These are phyloP conservation scores for Eupithecia tripunctaria DNA, from an alignment of 2,888 invertebrate species.

Conservation along the genomic window DNA sequence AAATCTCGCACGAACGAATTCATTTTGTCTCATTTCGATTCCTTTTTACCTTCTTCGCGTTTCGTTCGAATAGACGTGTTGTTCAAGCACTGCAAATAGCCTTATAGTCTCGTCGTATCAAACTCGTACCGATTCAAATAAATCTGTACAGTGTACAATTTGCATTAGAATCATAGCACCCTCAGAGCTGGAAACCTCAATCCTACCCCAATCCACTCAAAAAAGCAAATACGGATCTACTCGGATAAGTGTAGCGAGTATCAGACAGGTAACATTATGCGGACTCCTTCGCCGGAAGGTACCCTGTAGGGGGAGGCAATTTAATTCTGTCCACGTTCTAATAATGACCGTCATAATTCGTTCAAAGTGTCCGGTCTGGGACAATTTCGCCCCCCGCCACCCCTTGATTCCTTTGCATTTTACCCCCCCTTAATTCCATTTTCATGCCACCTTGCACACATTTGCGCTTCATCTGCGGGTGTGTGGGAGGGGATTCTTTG, in stretches of 20 bases:
- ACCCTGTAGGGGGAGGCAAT: constrained; percentile 76
- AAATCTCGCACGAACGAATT: background rate
- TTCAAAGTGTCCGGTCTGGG: constrained; percentile 86
- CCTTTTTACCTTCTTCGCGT: background rate
- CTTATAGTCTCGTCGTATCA: background rate
- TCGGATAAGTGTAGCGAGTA: constrained; percentile 74
- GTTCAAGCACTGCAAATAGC: background rate
- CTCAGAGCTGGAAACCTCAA: constrained; percentile 20
- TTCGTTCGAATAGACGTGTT: background rate
- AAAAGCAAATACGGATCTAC: constrained; percentile 42
- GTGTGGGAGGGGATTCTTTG: constrained; percentile 47
- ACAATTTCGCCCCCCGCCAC: constrained; percentile 73
- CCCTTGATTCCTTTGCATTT: constrained; percentile 82
- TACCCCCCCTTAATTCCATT: constrained; percentile 81
- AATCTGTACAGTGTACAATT: background rate
- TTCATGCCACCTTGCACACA: constrained; percentile 83
- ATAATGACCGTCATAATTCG: constrained; percentile 87
- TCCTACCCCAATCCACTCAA: constrained; percentile 35
- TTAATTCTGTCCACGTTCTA: constrained; percentile 87
- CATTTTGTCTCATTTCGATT: background rate
- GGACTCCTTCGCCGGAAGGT: constrained; percentile 81
- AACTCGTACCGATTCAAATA: background rate
- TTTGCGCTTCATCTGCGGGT: constrained; percentile 68
- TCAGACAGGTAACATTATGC: constrained; percentile 83
- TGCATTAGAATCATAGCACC: constrained; percentile 15